phyloP scores from a whole-genome alignment of 2,113 vertebrate genomes.

The Nothobranchius kuhntae region DNA sequence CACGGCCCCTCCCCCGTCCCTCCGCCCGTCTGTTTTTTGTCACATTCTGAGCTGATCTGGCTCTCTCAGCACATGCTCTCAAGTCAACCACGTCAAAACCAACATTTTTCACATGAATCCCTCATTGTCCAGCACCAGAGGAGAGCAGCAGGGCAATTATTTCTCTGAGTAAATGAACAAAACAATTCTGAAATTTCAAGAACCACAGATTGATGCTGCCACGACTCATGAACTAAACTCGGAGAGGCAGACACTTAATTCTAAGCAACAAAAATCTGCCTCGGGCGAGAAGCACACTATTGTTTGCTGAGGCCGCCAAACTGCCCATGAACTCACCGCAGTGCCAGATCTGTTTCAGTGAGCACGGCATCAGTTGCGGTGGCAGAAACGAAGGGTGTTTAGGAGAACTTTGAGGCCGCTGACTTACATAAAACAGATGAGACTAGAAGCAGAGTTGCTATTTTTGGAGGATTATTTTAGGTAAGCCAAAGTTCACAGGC shows the following conservation, averaged over 20 bases:
- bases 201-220: slow-evolving; percentile 55
- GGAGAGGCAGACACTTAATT: slow-evolving; percentile 57
- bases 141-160: slow-evolving; percentile 45
- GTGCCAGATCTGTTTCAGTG: slow-evolving; percentile 71
- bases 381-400: slow-evolving; percentile 36
- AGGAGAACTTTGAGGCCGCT: slow-evolving; percentile 61
- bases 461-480: slow-evolving; percentile 68
- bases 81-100: slow-evolving; percentile 40
- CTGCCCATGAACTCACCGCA: slow-evolving; percentile 61
- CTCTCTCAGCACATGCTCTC: slow-evolving; percentile 30
- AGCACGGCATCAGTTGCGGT: slow-evolving; percentile 37
- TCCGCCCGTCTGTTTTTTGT: slow-evolving; percentile 43
- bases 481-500: slow-evolving; percentile 56
- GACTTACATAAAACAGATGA: slow-evolving; percentile 78
- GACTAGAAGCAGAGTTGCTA: slow-evolving; percentile 52
- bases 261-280: slow-evolving; percentile 53
- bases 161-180: slow-evolving; percentile 48
- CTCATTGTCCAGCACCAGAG: slow-evolving; percentile 33
- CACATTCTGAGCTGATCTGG: slow-evolving; percentile 16
- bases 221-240: slow-evolving; percentile 43
- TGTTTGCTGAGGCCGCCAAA: slow-evolving; percentile 60
- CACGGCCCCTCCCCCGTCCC: slow-evolving; percentile 11
- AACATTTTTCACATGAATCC: slow-evolving; percentile 42
- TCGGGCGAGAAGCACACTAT: slow-evolving; percentile 50
- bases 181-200: slow-evolving; percentile 24